These are phyloP conservation scores for Diphyllodes magnificus DNA, from an alignment of 2,113 vertebrate species.

Conservation along the genomic window DNA sequence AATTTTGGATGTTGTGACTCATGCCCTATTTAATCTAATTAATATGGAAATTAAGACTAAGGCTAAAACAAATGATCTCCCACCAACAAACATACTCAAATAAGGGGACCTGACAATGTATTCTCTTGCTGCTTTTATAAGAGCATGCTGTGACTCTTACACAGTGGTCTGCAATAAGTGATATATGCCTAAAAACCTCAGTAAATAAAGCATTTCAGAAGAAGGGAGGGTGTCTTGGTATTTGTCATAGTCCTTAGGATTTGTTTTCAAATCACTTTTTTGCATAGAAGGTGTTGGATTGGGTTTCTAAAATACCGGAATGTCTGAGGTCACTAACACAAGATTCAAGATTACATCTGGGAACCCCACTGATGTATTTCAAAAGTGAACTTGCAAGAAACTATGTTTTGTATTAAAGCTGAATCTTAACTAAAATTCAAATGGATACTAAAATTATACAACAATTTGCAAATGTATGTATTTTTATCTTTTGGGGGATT, in stretches of 20 bases:
- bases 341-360: not conserved
- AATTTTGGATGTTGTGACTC: not conserved
- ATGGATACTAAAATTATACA: not conserved
- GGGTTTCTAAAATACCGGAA: not conserved
- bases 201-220: not conserved
- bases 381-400: not conserved
- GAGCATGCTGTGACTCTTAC: not conserved
- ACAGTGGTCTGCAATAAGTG: not conserved
- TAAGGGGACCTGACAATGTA: not conserved
- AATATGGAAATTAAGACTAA: not conserved
- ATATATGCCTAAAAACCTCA: not conserved
- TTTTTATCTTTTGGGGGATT: not conserved
- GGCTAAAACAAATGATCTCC: not conserved
- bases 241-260: not conserved
- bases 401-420: rapidly evolving
- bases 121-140: not conserved
- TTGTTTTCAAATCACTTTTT: not conserved
- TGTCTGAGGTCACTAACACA: not conserved
- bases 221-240: rapidly evolving
- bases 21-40: not conserved
- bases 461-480: not conserved
- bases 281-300: not conserved
- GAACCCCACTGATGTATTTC: not conserved
- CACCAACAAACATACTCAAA: not conserved
- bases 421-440: not conserved